phyloP scores from a whole-genome alignment of 2,113 vertebrate species.

The Notechis scutatus region DNA sequence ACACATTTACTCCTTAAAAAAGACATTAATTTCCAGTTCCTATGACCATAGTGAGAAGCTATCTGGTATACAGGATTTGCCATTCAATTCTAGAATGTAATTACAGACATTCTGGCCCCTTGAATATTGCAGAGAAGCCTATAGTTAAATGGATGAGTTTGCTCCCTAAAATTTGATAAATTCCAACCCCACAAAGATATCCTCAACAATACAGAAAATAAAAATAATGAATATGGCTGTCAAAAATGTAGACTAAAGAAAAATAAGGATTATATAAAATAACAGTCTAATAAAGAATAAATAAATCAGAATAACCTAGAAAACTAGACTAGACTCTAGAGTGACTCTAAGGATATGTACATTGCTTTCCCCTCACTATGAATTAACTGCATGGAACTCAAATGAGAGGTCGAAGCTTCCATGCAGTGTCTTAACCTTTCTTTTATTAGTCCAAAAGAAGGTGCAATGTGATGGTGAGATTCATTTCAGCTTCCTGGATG shows the following conservation, averaged over 20 bases:
- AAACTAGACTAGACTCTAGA: not conserved
- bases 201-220: not conserved
- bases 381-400: not conserved
- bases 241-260: not conserved
- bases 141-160: not conserved
- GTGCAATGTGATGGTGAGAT: not conserved
- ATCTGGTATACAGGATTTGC: not conserved
- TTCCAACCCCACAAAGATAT: not conserved
- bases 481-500: not conserved
- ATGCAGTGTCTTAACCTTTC: not conserved
- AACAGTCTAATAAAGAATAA: not conserved
- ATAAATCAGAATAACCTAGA: not conserved
- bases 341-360: not conserved
- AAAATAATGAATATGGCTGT: not conserved
- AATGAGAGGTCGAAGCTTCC: not conserved
- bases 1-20: not conserved
- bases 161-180: not conserved
- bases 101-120: not conserved
- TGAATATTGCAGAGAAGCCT: not conserved
- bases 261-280: not conserved
- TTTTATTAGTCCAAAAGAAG: not conserved
- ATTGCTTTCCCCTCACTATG: not conserved
- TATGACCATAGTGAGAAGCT: not conserved
- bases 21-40: not conserved
- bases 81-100: not conserved